phyloP scores from a whole-genome alignment of 2,888 invertebrate genomes.

The Drosophila pegasa region DNA sequence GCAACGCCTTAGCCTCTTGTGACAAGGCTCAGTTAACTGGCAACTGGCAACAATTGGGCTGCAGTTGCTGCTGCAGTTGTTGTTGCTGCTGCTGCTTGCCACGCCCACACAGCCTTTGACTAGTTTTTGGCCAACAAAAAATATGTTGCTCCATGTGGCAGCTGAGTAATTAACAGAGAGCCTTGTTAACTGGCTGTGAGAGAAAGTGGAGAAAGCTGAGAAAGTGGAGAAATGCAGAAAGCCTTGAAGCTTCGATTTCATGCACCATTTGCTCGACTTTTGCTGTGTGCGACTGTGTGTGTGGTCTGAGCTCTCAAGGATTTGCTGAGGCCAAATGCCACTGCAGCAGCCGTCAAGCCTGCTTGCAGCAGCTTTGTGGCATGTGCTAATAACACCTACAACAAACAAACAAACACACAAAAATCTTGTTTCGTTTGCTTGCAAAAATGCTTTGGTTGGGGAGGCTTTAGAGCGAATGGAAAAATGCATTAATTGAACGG shows the following conservation, averaged over 20 bases:
- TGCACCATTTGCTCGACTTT: conserved; percentile 36
- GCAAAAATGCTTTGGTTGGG: background rate
- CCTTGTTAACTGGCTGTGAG: conserved; percentile 35
- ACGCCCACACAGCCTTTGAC: conserved; percentile 4
- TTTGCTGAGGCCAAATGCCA: conserved; percentile 24
- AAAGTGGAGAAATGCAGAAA: background rate
- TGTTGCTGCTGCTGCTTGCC: conserved; percentile 3
- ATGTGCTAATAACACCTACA: conserved; percentile 17
- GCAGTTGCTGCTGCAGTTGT: conserved; percentile 8
- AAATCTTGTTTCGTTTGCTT: background rate
- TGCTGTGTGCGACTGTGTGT: background rate
- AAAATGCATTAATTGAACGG: background rate
- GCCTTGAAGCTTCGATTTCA: conserved; percentile 27
- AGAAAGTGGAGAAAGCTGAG: background rate
- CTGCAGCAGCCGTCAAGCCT: conserved; percentile 9
- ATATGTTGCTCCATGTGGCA: conserved; percentile 27
- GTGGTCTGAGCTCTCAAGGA: conserved; percentile 28
- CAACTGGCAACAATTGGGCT: conserved; percentile 5
- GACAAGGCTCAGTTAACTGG: conserved; percentile 11
- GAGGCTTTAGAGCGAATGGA: background rate
- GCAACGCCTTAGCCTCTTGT: conserved; percentile 13
- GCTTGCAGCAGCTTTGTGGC: conserved; percentile 29
- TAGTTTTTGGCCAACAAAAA: background rate
- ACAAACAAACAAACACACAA: background rate
- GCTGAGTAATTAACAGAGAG: conserved; percentile 44